These are phyloP conservation scores for Rostratula benghalensis DNA, from an alignment of 2,113 vertebrate species.

Conservation along the genomic window DNA sequence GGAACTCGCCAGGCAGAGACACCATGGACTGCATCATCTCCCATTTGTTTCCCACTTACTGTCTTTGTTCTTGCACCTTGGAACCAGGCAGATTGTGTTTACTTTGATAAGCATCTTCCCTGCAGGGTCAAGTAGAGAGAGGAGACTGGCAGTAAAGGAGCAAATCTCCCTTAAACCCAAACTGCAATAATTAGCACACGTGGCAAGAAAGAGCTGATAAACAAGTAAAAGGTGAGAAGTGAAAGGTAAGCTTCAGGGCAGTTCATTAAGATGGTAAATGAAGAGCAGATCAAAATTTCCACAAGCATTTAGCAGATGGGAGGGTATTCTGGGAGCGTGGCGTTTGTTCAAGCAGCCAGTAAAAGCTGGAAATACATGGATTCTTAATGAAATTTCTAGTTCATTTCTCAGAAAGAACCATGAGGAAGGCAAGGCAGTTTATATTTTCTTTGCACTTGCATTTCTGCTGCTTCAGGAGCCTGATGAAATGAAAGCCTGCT, in stretches of 20 bases:
- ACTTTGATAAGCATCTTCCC: not conserved
- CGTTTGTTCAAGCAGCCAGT: not conserved
- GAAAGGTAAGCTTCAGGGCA: constrained; percentile 11
- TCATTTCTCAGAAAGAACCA: not conserved
- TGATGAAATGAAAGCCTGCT: not conserved
- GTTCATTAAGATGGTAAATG: constrained; percentile 12
- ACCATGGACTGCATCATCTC: rapidly evolving
- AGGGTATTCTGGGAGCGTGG: not conserved
- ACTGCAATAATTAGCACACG: not conserved
- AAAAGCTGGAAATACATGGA: not conserved
- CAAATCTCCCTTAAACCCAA: not conserved
- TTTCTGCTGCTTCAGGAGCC: not conserved
- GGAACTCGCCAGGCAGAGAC: not conserved
- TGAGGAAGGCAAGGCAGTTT: not conserved
- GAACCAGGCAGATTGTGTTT: not conserved
- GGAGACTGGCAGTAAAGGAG: constrained; percentile 24
- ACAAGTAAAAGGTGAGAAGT: constrained; percentile 1
- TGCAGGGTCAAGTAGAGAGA: not conserved
- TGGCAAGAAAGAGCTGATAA: not conserved
- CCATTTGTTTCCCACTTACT: not conserved
- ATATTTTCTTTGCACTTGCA: not conserved
- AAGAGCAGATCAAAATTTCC: not conserved
- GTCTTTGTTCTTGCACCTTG: not conserved
- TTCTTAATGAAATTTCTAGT: no score
- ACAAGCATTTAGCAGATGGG: constrained; percentile 9